Base-by-base conservation (phyloP, 2,888 invertebrate genomes). In the Carterocephalus palaemon region DNA sequence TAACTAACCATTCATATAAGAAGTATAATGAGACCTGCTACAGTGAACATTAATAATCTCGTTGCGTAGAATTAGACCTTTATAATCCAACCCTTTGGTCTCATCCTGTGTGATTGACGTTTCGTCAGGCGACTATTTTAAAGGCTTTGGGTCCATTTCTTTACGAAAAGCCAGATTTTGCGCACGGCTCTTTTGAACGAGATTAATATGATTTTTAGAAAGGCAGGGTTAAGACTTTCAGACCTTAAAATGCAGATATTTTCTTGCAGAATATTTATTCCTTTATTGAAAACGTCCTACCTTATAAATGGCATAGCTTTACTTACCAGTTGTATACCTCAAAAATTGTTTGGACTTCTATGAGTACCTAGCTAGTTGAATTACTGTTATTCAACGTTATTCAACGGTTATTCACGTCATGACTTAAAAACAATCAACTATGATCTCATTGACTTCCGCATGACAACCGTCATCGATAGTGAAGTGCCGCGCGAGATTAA, bases 81-180 rank as follows among this genome's bases (percentile, higher is more conserved):
- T 78, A 82, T 83, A 84, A 84, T 83, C 83, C 81, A 65, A 75
- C 82, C 82, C 80, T 76, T 70, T 76, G 75, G 77, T 75, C 72
- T 71, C 70, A 75, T 74, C 74, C 73, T 64, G 66, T 70, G 75
- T 79, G 82, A 83, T 81, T 81, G 81, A 81, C 82, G 71, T 79
- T 71, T 73, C 66, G 56, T 62, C 64, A 58, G 66, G 48, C 70
- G 71, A 71, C 75, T 74, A 76, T 75, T 75, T 68, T 62, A 46
- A 59, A 54, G 60, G 60, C 54, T 62, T 62, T 61, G 62, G 56
- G 61, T 58, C 64, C 60, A 23, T 13, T 37, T 31, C 36, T 37
- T 37, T 24, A 31, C 17, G 16, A 29, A 37, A 37, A 24, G 22
- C 37, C 31, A 45, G 37, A 45, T 45, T 45, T 29, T 23, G 37